Evolutionary conservation across 2,113 vertebrate genomes (phyloP), one percentile per base, ranked within the genome.

Genomic region (Bungarus multicinctus): DNA sequence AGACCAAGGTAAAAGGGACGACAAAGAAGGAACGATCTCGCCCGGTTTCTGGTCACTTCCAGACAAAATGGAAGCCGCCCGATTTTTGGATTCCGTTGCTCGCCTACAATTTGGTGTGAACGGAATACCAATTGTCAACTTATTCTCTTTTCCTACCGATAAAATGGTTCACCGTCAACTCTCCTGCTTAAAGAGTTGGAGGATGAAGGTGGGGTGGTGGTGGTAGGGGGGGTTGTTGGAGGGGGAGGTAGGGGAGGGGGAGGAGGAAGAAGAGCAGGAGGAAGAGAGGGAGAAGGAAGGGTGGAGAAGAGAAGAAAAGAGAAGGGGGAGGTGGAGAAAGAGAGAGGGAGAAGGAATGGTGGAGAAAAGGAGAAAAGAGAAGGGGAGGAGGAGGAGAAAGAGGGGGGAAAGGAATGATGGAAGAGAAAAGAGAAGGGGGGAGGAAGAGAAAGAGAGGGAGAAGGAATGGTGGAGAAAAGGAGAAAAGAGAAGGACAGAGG

Each of bases 41-140:
- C 1, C 2, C 1, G 5, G 16, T 5, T 20, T 8, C 34, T 22
- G 18, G 6, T 39, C 3, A 3, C 18, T 39, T 9, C 34, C 7
- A 39, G 34, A 81, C 69, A 81, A 81, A 39, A 39, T 81, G 69
- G 69, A 20, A 39, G 69, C 69, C 20, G 69, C 16, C 69, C 16
- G 11, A 6, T 47, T 45, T 50, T 87, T 50, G 23, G 22, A 10
- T 87, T 87, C 45, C 10, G 12, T 4, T 50, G 22, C 45, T 87
- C 4, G 10, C 2, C 43, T 86, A 86, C 85, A 27, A 47, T 50
- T 87, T 4, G 22, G 9, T 87, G 45, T 45, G 23, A 87, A 25
- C 4, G 4, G 85, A 87, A 87, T 87, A 50, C 43, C 25, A 87
- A 39, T 39, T 39, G 69, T 39, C 69, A 30, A 50, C 23, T 50